Conservation (phyloP, 1,140 invertebrate genomes). For the Camponotus vicinus region DNA sequence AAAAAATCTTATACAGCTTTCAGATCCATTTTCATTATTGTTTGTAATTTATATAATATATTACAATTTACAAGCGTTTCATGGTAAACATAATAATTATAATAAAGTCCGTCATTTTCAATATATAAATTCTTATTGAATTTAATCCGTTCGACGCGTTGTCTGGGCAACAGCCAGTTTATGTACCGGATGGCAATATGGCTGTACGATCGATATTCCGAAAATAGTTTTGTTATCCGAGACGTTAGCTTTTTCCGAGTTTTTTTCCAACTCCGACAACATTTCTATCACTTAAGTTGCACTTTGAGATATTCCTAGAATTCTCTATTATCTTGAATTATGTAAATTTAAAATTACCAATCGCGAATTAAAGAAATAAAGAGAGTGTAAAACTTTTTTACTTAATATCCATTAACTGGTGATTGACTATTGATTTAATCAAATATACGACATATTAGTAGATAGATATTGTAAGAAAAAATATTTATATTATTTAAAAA, state of each 20-base stretch:
- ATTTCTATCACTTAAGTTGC: background rate
- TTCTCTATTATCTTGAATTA: background rate
- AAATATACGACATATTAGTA: background rate
- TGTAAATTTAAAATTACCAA: background rate
- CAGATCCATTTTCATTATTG: background rate
- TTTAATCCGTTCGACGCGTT: conserved; percentile 29
- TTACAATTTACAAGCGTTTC: no score
- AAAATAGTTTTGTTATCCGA: conserved; percentile 74
- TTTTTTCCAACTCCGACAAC: conserved; percentile 15
- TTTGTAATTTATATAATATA: background rate
- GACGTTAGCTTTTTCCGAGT: conserved; percentile 46
- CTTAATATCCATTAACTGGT: background rate
- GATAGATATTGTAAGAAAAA: background rate
- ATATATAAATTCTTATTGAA: conserved; percentile 48
- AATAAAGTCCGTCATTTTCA: conserved; percentile 16
- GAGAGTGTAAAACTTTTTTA: conserved; percentile 20
- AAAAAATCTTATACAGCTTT: background rate
- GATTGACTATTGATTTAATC: background rate
- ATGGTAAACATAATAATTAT: background rate
- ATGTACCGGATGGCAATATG: conserved; percentile 57
- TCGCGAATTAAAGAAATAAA: background rate
- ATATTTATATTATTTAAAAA: conserved; percentile 15
- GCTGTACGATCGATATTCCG: conserved; percentile 71
- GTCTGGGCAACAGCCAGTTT: conserved; percentile 66
- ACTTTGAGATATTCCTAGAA: background rate